These are phyloP conservation scores for Etheostoma spectabile DNA, from an alignment of 2,113 vertebrate genomes.

Conservation along the genomic window DNA sequence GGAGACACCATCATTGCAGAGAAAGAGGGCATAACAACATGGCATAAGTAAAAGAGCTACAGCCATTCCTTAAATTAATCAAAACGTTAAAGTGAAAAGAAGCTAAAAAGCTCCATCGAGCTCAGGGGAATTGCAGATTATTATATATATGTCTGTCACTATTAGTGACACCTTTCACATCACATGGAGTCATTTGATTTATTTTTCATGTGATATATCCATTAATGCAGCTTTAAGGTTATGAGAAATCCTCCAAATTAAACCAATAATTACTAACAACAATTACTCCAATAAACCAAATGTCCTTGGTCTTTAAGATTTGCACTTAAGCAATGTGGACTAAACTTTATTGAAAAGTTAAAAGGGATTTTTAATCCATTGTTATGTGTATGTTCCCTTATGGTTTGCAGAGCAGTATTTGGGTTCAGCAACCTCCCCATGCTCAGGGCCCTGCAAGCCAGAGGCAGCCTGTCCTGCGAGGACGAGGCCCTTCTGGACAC, in stretches of 20 bases:
- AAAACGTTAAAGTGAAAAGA: neutral
- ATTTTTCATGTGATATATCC: neutral
- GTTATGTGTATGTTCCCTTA: too few relatives aligned
- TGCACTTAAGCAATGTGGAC: too few relatives aligned
- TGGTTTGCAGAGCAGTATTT: neutral
- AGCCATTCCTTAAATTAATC: neutral
- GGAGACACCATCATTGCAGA: neutral
- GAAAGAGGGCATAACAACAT: neutral
- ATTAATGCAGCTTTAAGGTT: neutral
- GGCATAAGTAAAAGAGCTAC: neutral
- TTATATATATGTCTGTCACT: too few relatives aligned
- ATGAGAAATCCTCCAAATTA: neutral
- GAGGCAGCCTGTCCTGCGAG: constrained; percentile 16
- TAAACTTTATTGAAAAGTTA: neutral
- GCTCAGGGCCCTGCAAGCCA: constrained; percentile 31
- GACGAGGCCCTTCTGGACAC: constrained; percentile 19
- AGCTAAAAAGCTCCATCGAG: too few relatives aligned
- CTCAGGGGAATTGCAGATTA: too few relatives aligned
- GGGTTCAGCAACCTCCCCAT: constrained; percentile 35
- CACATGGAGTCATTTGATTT: neutral
- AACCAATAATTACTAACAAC: too few relatives aligned
- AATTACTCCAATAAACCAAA: too few relatives aligned
- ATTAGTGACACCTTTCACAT: neutral
- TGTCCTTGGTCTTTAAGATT: neutral
- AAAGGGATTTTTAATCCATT: too few relatives aligned